Conservation (phyloP, 2,888 invertebrate species). For the Drosophila nr. perissopoda region DNA sequence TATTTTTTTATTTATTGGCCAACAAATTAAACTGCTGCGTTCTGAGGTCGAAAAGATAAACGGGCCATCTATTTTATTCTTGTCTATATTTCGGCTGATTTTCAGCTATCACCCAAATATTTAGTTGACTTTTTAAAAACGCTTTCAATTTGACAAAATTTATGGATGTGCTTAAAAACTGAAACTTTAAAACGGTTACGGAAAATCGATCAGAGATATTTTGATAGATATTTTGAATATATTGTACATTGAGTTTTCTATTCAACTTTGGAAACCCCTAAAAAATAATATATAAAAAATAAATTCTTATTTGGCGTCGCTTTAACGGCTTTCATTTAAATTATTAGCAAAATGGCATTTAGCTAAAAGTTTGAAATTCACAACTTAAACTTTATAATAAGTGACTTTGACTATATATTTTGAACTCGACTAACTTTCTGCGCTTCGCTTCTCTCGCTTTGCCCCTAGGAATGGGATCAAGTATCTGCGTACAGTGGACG, state of each 20-base stretch:
- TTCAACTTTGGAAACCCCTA: background rate
- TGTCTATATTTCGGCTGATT: conserved; percentile 6
- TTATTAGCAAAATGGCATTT: background rate
- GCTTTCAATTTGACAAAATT: background rate
- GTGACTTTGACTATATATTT: background rate
- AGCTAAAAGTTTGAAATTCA: background rate
- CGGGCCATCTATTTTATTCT: conserved; percentile 22
- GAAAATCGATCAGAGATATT: background rate
- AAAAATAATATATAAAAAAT: background rate
- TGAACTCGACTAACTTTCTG: background rate
- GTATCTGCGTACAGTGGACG: conserved; percentile 96
- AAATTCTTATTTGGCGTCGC: background rate
- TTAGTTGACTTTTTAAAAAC: background rate
- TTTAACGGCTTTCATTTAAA: background rate
- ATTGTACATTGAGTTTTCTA: background rate
- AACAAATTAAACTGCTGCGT: conserved; percentile 51
- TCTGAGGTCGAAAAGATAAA: conserved; percentile 5
- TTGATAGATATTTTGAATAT: background rate
- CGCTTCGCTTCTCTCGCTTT: background rate
- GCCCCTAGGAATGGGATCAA: conserved; percentile 91
- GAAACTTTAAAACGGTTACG: background rate
- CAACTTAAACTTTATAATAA: background rate
- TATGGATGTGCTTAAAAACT: background rate
- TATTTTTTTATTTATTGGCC: conserved; percentile 57
- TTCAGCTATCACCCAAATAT: conserved; percentile 25